Conservation (phyloP, 2,888 invertebrate genomes). For the Acrobasis suavella region DNA sequence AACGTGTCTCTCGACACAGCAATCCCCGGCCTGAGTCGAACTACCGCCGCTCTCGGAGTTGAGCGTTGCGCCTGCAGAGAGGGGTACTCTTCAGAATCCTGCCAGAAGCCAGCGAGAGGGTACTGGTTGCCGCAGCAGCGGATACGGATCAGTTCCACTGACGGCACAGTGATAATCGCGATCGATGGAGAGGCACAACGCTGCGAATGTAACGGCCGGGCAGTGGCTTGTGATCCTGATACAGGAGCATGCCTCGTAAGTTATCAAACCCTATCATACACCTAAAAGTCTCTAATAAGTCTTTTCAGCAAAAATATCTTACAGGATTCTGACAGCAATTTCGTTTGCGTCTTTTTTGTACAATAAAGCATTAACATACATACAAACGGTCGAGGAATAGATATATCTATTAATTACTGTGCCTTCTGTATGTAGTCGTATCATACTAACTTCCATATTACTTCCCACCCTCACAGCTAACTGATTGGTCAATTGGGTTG, state of each 20-base stretch:
- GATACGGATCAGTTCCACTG: conserved; percentile 66
- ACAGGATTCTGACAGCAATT: too few species aligned
- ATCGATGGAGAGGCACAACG: conserved; percentile 90
- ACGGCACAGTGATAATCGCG: conserved; percentile 89
- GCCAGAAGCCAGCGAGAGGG: conserved; percentile 93
- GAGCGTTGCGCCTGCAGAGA: conserved; percentile 93
- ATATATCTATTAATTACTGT: too few species aligned
- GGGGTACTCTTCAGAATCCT: conserved; percentile 92
- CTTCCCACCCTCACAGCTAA: too few species aligned
- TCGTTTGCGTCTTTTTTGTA: too few species aligned
- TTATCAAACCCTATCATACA: background rate
- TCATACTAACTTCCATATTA: too few species aligned
- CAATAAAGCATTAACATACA: too few species aligned
- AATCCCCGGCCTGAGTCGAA: conserved; percentile 85
- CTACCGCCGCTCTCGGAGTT: conserved; percentile 89
- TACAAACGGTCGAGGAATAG: too few species aligned
- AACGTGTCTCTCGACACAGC: conserved; percentile 93
- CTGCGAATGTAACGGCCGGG: conserved; percentile 92
- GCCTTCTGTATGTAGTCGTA: too few species aligned
- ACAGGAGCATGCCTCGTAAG: conserved; percentile 93
- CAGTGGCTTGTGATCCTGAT: conserved; percentile 89
- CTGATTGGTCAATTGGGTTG: too few species aligned
- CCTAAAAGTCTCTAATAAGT: too few species aligned
- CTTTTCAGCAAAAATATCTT: too few species aligned
- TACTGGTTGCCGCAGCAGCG: conserved; percentile 86